These are phyloP conservation scores for Delia radicum DNA, from an alignment of 1,140 invertebrate genomes.

Conservation along the genomic window DNA sequence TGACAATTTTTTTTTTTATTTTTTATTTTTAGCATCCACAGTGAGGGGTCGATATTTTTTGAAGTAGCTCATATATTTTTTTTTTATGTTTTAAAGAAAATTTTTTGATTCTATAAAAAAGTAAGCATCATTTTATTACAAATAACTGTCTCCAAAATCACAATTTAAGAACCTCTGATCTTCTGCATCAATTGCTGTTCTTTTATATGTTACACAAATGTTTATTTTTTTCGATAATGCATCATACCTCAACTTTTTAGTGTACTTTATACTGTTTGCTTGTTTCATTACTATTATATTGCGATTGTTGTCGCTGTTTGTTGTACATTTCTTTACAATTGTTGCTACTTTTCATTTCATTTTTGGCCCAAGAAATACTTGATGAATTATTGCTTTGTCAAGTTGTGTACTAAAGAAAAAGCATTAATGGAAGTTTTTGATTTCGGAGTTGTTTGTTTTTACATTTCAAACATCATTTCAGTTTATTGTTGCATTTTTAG, in stretches of 20 bases:
- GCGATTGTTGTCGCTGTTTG: not conserved
- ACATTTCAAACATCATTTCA: not conserved
- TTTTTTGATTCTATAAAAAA: no score
- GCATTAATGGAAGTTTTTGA: conserved; percentile 2
- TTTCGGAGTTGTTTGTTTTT: not conserved
- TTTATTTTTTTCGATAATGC: not conserved
- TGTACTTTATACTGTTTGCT: not conserved
- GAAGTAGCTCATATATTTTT: no score
- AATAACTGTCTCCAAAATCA: no score
- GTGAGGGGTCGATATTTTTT: no score
- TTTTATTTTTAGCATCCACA: no score
- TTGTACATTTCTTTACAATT: not conserved
- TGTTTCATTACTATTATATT: not conserved
- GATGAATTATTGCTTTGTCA: conserved; percentile 4
- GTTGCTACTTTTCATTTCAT: not conserved
- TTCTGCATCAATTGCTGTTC: no score
- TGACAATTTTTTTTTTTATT: no score
- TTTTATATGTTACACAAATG: no score
- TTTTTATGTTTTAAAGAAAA: no score
- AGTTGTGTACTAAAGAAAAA: not conserved
- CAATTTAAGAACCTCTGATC: no score
- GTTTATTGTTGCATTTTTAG: not conserved
- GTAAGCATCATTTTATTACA: no score
- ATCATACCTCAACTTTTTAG: not conserved
- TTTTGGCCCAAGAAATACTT: not conserved